Evolutionary conservation across 2,888 invertebrate species (phyloP), one percentile per base, ranked within the genome.

Genomic region (Latrodectus elegans): DNA sequence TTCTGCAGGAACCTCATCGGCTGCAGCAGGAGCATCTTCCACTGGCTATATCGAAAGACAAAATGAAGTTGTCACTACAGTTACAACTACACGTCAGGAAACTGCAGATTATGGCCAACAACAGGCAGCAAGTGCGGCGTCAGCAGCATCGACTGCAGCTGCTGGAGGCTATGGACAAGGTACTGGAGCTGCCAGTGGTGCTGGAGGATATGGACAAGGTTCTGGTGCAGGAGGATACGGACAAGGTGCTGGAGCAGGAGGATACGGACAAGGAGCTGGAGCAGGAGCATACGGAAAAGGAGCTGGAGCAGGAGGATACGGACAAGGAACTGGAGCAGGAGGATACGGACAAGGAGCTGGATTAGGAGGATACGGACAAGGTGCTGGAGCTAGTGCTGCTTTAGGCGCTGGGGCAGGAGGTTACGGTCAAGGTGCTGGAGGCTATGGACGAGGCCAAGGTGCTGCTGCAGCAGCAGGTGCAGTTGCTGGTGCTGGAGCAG

Each of bases 161-260:
- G 38, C 38, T 3, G 38, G 38, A 38, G 38, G 1, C 0, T 38
- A 38, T 2, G 38, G 38, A 1, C 38, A 38, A 22, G 71, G 71
- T n/a, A 4, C 64, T 49, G 76, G 76, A 15, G 76, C 65, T n/a
- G 80, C 49, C 11, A 38, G 72, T 49, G 71, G 49, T 1, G n/a
- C 72, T 49, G 72, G 38, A 22, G 72, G 60, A 10, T 71, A 60
- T 1, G 14, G 0, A 9, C 51, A 65, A 8, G 49, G 38, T 17
- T 15, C 51, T 8, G n/a, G 17, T 2, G 65, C 65, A 9, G 64
- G 17, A 26, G 75, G 17, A 22, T 12, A 17, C 26, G 75, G 60
- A 17, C n/a, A 15, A 52, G 74, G 74, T 12, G 26, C 49, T 11
- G 71, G 49, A 1, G 49, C 71, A 8, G 71, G 52, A 10, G n/a